Conservation (phyloP, 2,113 vertebrate species). For the Alligator sinensis region DNA sequence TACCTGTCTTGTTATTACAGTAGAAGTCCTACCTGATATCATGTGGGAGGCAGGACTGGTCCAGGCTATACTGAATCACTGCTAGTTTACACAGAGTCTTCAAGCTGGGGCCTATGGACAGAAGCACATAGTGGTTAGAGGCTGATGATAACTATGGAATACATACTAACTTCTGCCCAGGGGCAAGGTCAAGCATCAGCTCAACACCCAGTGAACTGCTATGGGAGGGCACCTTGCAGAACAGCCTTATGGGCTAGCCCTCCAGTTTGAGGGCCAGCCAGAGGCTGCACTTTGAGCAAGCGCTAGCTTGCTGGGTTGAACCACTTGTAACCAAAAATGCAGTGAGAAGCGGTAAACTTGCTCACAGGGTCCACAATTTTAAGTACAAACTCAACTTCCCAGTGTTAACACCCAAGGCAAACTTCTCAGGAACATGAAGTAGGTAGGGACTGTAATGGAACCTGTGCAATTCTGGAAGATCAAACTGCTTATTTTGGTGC, state of each 20-base stretch:
- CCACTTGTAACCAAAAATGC: not conserved
- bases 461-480: not conserved
- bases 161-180: not conserved
- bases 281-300: not conserved
- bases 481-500: not conserved
- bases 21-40: slow-evolving; percentile 89
- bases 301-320: not conserved
- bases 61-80: slow-evolving; percentile 96
- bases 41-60: slow-evolving; percentile 97
- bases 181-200: not conserved
- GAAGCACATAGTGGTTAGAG: slow-evolving; percentile 2
- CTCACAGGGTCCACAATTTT: not conserved
- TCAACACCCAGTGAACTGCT: not conserved
- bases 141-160: not conserved
- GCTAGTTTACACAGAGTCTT: slow-evolving; percentile 99
- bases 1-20: not conserved
- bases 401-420: not conserved
- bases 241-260: not conserved
- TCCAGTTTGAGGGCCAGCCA: not conserved
- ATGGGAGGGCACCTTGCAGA: too few species aligned
- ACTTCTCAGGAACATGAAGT: not conserved
- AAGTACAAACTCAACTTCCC: too few species aligned
- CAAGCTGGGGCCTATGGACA: slow-evolving; percentile 91
- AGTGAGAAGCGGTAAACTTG: not conserved
- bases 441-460: too few species aligned